Evolutionary conservation across 2,888 invertebrate genomes (phyloP), one percentile per base, ranked within the genome.

Genomic region (Papilio demoleus): DNA sequence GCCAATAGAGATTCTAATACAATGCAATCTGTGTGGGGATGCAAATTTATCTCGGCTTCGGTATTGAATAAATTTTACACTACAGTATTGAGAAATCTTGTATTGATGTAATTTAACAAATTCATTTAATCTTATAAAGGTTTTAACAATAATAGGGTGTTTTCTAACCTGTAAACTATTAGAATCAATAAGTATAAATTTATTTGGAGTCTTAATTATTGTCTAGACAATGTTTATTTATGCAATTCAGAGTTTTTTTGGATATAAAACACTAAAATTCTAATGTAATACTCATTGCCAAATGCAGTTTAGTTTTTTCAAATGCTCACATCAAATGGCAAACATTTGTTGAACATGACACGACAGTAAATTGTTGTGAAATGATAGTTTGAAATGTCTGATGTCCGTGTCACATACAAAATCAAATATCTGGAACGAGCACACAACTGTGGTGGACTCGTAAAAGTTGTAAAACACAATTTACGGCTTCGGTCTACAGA

Each of bases 381-480:
- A 38, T 36, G n/a, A 64, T 64, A 38, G n/a, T 60, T 50, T 61
- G 19, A 53, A 67, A 27, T 60, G 50, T 67, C 61, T 40, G 24
- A 64, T 40, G 59, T 64, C 50, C 50, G n/a, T 40, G 64, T 68
- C 59, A 62, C 63, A 68, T 40, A 68, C 64, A 50, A 65, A 68
- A 68, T 68, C 64, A 68, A 68, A 68, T 68, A 68, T 68, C 68
- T 68, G 12, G 59, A 50, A 68, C 64, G 31, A 59, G 59, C 14
- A 22, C 50, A 68, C 50, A 59, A 68, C 50, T 60, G 63, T 34
- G 64, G 64, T 50, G 24, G 22, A 59, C 68, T 68, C 68, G 64
- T 68, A 68, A 68, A 68, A 68, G 68, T 68, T 68, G 64, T 68
- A 68, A 68, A 68, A 68, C 68, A 68, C 68, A 68, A 68, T 68